Conservation (phyloP, 1,140 invertebrate genomes). For the Heliothis virescens region DNA sequence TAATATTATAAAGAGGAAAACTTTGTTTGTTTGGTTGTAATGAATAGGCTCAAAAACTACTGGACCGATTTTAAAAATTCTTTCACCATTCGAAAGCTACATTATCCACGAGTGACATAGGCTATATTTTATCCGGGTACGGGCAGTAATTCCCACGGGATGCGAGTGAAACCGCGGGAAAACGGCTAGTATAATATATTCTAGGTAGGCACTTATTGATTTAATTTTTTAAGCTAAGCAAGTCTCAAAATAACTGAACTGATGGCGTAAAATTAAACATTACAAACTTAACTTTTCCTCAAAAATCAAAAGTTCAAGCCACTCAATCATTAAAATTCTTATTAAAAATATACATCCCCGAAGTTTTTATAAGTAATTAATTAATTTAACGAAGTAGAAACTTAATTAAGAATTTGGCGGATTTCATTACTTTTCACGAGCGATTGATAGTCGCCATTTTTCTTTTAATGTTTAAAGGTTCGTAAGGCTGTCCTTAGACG, state of each 20-base stretch:
- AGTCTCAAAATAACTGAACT: no score
- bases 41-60: no score
- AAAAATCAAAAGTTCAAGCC: not conserved
- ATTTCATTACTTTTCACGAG: slow-evolving; percentile 30
- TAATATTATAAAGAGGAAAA: no score
- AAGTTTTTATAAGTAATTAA: slow-evolving; percentile 6
- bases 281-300: not conserved
- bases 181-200: no score
- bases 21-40: no score
- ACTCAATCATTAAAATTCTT: slow-evolving; percentile 23
- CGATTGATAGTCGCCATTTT: slow-evolving; percentile 32
- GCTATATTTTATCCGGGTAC: no score
- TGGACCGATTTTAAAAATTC: no score
- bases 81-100: no score
- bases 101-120: no score
- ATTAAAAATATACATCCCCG: slow-evolving; percentile 12
- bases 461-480: slow-evolving; percentile 17
- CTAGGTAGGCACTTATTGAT: not conserved
- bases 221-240: not conserved
- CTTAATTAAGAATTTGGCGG: slow-evolving; percentile 43
- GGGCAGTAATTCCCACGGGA: no score
- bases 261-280: not conserved
- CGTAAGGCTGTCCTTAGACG: no score
- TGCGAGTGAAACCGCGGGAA: no score
- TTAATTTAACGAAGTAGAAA: slow-evolving; percentile 29